Conservation (phyloP, 2,797 vertebrate species). For the Mormyrus hasselquistii region DNA sequence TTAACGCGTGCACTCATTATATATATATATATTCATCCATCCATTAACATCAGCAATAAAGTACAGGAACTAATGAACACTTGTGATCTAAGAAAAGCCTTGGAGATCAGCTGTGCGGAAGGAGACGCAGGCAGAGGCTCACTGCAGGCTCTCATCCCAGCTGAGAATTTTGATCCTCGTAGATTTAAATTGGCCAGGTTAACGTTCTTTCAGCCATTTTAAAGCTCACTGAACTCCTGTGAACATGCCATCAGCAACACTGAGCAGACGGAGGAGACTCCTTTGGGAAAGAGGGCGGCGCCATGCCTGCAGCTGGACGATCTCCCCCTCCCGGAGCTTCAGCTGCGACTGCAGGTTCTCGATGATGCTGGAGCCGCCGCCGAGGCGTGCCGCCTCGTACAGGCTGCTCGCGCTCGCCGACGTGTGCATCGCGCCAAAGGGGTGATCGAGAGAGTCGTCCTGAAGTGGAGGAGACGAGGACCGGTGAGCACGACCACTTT, state of each 20-base stretch:
- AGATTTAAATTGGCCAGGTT: background rate
- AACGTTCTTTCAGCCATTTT: background rate
- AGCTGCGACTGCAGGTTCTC: slow-evolving; percentile 96
- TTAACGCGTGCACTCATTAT: background rate
- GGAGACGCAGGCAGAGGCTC: background rate
- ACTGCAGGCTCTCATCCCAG: background rate
- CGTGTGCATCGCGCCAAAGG: slow-evolving; percentile 68
- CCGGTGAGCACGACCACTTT: background rate
- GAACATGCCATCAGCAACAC: background rate
- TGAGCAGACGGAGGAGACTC: background rate
- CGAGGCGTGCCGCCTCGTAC: slow-evolving; percentile 85
- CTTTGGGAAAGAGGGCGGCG: background rate
- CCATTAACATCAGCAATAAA: background rate
- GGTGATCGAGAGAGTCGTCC: slow-evolving; percentile 83
- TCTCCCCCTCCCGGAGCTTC: slow-evolving; percentile 90
- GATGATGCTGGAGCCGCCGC: slow-evolving; percentile 85
- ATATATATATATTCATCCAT: background rate
- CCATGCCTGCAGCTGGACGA: slow-evolving; percentile 81
- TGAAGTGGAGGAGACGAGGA: slow-evolving; percentile 35
- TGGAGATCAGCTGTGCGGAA: background rate
- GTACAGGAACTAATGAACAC: background rate
- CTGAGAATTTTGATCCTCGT: background rate
- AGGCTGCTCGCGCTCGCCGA: slow-evolving; percentile 78
- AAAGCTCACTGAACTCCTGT: background rate
- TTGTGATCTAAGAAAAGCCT: background rate